These are phyloP conservation scores for Trachelipus rathkii DNA, from an alignment of 1,140 invertebrate genomes.

Conservation along the genomic window DNA sequence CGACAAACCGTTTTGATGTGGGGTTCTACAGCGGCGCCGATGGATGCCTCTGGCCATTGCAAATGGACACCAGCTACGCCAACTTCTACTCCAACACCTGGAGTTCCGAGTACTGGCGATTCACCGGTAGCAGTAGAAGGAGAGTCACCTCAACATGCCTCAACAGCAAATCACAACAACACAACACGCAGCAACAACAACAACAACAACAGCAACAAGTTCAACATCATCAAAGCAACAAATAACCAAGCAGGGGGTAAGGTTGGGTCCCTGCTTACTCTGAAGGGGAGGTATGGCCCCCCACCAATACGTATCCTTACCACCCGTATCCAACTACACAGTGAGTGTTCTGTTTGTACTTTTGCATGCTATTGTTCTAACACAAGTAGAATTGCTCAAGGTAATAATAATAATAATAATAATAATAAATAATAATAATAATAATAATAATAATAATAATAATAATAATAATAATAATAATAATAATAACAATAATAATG, in stretches of 20 bases:
- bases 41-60: slow-evolving; percentile 31
- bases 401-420: slow-evolving; percentile 20
- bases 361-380: slow-evolving; percentile 20
- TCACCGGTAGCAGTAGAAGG: slow-evolving; percentile 53
- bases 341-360: slow-evolving; percentile 46
- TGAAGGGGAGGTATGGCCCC: slow-evolving; percentile 45
- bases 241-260: slow-evolving; percentile 38
- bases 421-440: background rate
- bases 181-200: slow-evolving; percentile 18
- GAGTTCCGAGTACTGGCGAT: slow-evolving; percentile 27
- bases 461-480: no score
- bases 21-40: slow-evolving; percentile 44
- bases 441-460: no score
- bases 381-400: slow-evolving; percentile 28
- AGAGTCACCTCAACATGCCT: slow-evolving; percentile 50
- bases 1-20: slow-evolving; percentile 51
- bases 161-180: no score
- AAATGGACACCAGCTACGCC: slow-evolving; percentile 53
- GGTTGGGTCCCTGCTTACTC: slow-evolving; percentile 40
- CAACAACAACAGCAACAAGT: slow-evolving; percentile 53
- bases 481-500: no score
- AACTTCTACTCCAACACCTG: slow-evolving; percentile 38
- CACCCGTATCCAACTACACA: slow-evolving; percentile 54
- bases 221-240: slow-evolving; percentile 24
- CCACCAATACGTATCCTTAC: slow-evolving; percentile 57